Evolutionary conservation across 2,113 vertebrate genomes (phyloP), one percentile per base, ranked within the genome.

Genomic region (Boulengeromyrus knoepffleri): DNA sequence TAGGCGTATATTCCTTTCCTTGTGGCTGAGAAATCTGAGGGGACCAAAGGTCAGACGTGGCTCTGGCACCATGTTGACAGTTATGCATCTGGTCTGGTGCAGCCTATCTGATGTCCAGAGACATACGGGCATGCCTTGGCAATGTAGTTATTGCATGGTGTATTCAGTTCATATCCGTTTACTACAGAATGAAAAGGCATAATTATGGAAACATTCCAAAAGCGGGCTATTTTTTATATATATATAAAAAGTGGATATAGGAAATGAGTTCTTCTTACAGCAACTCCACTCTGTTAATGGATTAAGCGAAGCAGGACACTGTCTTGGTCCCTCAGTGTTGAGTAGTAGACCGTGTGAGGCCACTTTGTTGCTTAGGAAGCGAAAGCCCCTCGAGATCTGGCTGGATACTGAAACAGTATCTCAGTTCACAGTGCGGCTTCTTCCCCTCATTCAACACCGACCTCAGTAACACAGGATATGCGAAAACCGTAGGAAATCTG

Each of bases 401-500:
- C 46, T 47, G 39, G 83, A n/a, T 39, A n/a, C 39, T 85, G 83
- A 85, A 85, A 45, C 31, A 42, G 36, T 36, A 80, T 85, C 21
- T 42, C 39, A 6, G 36, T 85, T 46, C 42, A 45, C 46, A 46
- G 45, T 47, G 83, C 2, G 83, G 83, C 45, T 85, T n/a, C 24
- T 42, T n/a, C 45, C 42, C 83, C 83, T 42, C 83, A 42, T 45
- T 83, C 77, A 45, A 24, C 31, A 83, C 36, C 42, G 19, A 45
- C 83, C 83, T 47, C 83, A 46, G n/a, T 47, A 47, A 85, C 62
- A 85, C 62, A 85, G 42, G 45, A 45, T 47, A 47, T 47, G 45
- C 39, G 47, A n/a, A 46, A 85, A 85, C 83, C 42, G 83, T 47
- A 24, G 83, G 47, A 85, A 85, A 85, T 85, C 83, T 85, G 83